Evolutionary conservation across 2,113 vertebrate species (phyloP).

Genomic region (Pongo abelii): DNA sequence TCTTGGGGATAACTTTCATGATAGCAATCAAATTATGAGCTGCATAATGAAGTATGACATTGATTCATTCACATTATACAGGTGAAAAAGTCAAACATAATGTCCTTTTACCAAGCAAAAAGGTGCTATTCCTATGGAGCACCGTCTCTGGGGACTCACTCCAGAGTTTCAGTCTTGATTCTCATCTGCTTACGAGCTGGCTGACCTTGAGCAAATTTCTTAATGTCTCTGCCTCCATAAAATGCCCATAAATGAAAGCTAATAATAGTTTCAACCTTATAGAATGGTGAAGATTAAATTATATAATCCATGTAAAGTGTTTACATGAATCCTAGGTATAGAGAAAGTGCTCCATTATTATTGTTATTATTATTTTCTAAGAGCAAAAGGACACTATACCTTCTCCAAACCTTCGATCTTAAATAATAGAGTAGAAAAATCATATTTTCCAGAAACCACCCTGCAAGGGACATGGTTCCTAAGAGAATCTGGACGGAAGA

Average conservation of each 20-base stretch:
- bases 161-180: not conserved
- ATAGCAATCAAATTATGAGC: not conserved
- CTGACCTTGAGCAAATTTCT: not conserved
- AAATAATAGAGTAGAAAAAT: conserved; percentile 14
- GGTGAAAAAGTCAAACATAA: not conserved
- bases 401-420: not conserved
- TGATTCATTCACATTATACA: not conserved
- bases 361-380: not conserved
- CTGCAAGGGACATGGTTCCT: not conserved
- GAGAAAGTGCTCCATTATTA: not conserved
- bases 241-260: not conserved
- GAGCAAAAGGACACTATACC: not conserved
- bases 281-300: not conserved
- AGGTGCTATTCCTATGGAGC: too few species aligned
- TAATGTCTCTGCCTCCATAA: not conserved
- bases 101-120: not conserved
- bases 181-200: not conserved
- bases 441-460: not conserved
- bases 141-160: not conserved
- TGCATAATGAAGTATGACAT: not conserved
- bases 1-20: conserved; percentile 4
- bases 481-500: conserved; percentile 13
- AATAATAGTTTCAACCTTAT: not conserved
- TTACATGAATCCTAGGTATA: not conserved
- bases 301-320: not conserved